Conservation (phyloP, 2,888 invertebrate genomes). For the Cheilosia variabilis region DNA sequence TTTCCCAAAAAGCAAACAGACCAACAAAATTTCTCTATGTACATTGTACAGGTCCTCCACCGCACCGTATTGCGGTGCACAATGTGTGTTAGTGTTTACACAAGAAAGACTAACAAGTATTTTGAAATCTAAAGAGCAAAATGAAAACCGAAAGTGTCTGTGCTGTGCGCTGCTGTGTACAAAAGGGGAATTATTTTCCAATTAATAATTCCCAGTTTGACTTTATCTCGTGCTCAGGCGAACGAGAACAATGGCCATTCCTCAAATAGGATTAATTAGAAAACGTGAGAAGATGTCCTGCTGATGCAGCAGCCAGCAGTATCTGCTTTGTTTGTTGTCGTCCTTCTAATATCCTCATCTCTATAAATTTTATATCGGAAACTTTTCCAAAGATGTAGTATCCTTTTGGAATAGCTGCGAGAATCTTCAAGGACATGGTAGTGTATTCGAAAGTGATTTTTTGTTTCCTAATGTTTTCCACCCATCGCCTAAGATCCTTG, state of each 20-base stretch:
- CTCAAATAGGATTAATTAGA: constrained; percentile 69
- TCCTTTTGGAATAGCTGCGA: constrained; percentile 12
- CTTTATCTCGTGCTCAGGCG: constrained; percentile 60
- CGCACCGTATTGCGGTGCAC: constrained; percentile 7
- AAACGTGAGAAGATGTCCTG: constrained; percentile 72
- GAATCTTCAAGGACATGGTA: constrained; percentile 42
- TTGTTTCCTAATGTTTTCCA: constrained; percentile 27
- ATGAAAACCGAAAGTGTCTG: constrained; percentile 38
- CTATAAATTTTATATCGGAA: constrained; percentile 36
- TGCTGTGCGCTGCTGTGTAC: neutral
- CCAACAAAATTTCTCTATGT: neutral
- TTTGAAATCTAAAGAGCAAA: constrained; percentile 54
- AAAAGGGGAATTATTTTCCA: constrained; percentile 66
- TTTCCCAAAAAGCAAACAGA: constrained; percentile 19
- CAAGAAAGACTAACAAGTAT: constrained; percentile 46
- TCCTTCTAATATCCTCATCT: constrained; percentile 16
- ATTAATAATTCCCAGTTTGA: constrained; percentile 71
- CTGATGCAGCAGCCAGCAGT: constrained; percentile 64
- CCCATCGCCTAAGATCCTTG: constrained; percentile 20
- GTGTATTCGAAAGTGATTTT: constrained; percentile 34
- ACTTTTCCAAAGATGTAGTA: constrained; percentile 10
- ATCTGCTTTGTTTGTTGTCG: neutral
- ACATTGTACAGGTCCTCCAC: neutral
- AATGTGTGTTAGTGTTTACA: constrained; percentile 40
- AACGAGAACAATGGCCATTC: constrained; percentile 61